A percentile compares a stretch with the other conserved stretches of the same genome.
Conservation (phyloP, 2,113 vertebrate species). For the Ophthalmolycus amberensis region DNA sequence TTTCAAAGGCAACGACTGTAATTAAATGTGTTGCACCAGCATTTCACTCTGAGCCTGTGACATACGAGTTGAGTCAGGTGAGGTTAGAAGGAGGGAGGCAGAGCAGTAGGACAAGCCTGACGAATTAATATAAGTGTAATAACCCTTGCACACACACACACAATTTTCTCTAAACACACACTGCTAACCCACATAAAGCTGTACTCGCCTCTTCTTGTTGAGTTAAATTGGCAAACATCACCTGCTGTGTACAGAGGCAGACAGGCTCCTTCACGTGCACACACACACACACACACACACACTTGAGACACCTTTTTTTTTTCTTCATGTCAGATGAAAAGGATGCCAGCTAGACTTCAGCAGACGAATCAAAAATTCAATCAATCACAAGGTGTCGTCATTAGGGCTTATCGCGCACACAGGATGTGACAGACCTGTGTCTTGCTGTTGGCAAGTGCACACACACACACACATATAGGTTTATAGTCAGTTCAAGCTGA, state of each 20-base stretch:
- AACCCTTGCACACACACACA: constrained; percentile 13
- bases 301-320: constrained; percentile 21
- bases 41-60: background rate
- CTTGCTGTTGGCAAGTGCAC: constrained; percentile 13
- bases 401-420: constrained; percentile 46
- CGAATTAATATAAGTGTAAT: constrained; percentile 21
- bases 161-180: constrained; percentile 47
- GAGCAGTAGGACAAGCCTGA: background rate
- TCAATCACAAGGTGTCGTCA: constrained; percentile 55
- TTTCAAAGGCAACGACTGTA: background rate
- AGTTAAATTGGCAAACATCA: constrained; percentile 71
- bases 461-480: background rate
- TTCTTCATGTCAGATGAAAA: constrained; percentile 41
- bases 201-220: constrained; percentile 34
- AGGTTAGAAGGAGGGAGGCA: background rate
- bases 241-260: constrained; percentile 57
- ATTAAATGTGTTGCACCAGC: background rate
- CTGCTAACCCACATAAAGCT: constrained; percentile 33
- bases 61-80: background rate
- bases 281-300: constrained; percentile 7
- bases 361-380: constrained; percentile 61
- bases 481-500: constrained; percentile 3
- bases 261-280: constrained; percentile 10
- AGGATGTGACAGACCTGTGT: constrained; percentile 52
- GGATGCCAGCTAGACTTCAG: constrained; percentile 44